A percentile compares a stretch with the other conserved stretches of the same genome.
Evolutionary conservation across 2,888 invertebrate species (phyloP).

Genomic region (Heliconius ismenius): DNA sequence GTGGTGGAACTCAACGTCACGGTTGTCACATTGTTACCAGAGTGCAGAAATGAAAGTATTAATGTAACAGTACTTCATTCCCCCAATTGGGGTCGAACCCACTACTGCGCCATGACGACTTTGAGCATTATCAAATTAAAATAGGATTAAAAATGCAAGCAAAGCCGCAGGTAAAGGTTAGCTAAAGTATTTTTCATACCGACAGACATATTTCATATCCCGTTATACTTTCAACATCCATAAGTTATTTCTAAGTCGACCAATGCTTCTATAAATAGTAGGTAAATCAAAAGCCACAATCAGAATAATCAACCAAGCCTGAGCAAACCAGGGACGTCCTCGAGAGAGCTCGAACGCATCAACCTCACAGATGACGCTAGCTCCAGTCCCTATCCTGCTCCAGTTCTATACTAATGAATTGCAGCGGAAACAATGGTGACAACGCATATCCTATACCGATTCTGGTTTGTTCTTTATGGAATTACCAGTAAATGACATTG

Average conservation of each 20-base stretch:
- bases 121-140: too few relatives aligned
- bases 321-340: background rate
- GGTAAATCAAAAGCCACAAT: slow-evolving; percentile 9
- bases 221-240: background rate
- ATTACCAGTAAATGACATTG: slow-evolving; percentile 5
- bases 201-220: too few relatives aligned
- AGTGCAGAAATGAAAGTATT: too few relatives aligned
- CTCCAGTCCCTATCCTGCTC: slow-evolving; percentile 35
- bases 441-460: slow-evolving; percentile 39
- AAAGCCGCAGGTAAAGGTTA: too few relatives aligned
- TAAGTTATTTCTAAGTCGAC: background rate
- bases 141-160: background rate
- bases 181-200: too few relatives aligned
- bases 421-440: slow-evolving; percentile 45
- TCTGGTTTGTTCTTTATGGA: slow-evolving; percentile 15
- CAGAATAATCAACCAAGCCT: slow-evolving; percentile 1
- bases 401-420: slow-evolving; percentile 44
- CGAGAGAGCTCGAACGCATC: slow-evolving; percentile 26
- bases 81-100: too few relatives aligned
- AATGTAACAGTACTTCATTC: too few relatives aligned
- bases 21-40: too few relatives aligned
- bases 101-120: too few relatives aligned
- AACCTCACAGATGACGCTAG: slow-evolving; percentile 37
- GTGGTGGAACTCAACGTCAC: too few relatives aligned
- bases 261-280: background rate